Conservation (phyloP, 64 coral and sea anemone genomes). For the Cladopsammia gracilis region DNA sequence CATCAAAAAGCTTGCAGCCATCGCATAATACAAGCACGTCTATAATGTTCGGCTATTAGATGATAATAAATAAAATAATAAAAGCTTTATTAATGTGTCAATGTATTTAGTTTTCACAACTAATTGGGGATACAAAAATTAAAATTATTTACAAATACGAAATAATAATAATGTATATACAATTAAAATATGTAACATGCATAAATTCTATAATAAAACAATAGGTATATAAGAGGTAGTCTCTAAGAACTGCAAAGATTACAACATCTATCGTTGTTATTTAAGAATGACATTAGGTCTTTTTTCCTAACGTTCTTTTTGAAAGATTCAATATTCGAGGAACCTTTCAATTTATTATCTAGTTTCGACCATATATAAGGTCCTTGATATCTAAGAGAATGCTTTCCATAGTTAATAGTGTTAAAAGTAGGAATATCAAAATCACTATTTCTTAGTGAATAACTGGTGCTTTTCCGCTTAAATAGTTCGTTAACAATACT, state of each 20-base stretch:
- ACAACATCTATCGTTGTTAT: neutral
- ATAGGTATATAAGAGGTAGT: neutral
- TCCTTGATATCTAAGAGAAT: slow-evolving; percentile 15
- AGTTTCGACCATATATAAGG: too few relatives aligned
- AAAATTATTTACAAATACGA: neutral
- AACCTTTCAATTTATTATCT: neutral
- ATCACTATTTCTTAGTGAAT: slow-evolving; percentile 42
- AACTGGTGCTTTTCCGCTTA: neutral
- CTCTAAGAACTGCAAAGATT: neutral
- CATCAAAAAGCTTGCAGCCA: too few relatives aligned
- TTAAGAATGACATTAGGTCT: neutral
- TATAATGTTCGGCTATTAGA: too few relatives aligned
- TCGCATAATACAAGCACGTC: too few relatives aligned
- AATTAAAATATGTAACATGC: slow-evolving; percentile 3
- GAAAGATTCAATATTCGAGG: neutral
- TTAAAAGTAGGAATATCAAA: slow-evolving; percentile 44
- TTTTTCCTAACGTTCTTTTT: slow-evolving; percentile 7
- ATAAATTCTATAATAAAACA: neutral
- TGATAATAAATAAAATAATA: neutral
- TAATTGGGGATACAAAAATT: slow-evolving; percentile 31
- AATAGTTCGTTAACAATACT: slow-evolving; percentile 13
- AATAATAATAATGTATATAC: neutral
- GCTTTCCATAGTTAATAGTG: slow-evolving; percentile 13
- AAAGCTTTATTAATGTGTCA: slow-evolving; percentile 25
- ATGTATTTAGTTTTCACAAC: slow-evolving; percentile 42